A percentile compares a stretch with the other conserved stretches of the same genome.
phyloP scores from a whole-genome alignment of 2,888 invertebrate species.

The Tetanocera ferruginea region DNA sequence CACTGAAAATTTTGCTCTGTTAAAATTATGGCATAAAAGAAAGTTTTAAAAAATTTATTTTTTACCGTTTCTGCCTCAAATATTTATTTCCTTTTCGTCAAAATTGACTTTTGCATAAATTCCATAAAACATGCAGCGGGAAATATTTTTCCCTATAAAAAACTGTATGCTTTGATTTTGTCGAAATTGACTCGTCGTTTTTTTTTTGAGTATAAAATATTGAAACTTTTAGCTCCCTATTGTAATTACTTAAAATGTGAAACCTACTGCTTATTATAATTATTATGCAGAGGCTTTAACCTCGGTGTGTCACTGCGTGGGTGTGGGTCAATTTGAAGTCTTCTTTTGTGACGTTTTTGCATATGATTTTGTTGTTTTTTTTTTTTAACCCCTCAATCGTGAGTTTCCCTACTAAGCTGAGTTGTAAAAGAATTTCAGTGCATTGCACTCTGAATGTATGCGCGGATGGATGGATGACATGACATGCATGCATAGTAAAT shows the following conservation, averaged over 20 bases:
- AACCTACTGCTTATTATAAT: constrained; percentile 13
- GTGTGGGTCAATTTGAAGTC: constrained; percentile 27
- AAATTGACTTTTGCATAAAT: no score
- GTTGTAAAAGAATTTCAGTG: constrained; percentile 7
- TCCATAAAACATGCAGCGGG: no score
- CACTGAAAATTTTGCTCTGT: no score
- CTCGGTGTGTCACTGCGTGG: background rate
- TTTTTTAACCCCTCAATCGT: background rate
- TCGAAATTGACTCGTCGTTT: background rate
- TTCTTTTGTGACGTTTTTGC: constrained; percentile 7
- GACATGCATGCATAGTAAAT: constrained; percentile 33
- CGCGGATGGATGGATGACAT: constrained; percentile 27
- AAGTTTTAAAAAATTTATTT: no score
- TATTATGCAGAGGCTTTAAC: constrained; percentile 17
- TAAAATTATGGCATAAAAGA: no score
- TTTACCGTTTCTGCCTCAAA: no score
- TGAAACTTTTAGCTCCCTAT: background rate
- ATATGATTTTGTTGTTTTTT: background rate
- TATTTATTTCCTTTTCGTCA: no score
- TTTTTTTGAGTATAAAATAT: background rate
- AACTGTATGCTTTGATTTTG: no score
- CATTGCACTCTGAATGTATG: constrained; percentile 24
- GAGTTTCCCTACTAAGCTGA: background rate
- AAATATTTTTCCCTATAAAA: no score
- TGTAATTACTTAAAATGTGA: constrained; percentile 31